Percentiles rank a stretch among this genome's conserved stretches.
These are phyloP conservation scores for Styela clava DNA, from an alignment of 23 tunicate species.

Conservation along the genomic window DNA sequence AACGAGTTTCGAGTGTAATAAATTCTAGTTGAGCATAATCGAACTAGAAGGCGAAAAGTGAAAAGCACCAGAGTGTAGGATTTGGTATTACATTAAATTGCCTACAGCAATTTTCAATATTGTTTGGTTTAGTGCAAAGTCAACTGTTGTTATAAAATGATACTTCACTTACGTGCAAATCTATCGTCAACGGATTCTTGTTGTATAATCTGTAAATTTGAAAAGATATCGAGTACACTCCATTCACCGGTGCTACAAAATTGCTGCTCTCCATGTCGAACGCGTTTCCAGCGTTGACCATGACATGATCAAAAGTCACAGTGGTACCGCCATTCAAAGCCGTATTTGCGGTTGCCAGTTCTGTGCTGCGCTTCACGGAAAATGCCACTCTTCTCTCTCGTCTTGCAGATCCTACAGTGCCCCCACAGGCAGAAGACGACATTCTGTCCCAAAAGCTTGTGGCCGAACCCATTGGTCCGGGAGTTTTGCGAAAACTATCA, in stretches of 20 bases:
- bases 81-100: too few relatives aligned
- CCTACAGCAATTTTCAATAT: too few relatives aligned
- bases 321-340: not conserved
- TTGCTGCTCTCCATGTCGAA: constrained; percentile 30
- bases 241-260: constrained; percentile 36
- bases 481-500: not conserved
- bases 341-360: not conserved
- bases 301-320: constrained; percentile 34
- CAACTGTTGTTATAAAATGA: too few relatives aligned
- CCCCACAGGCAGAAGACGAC: not conserved
- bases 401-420: not conserved
- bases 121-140: too few relatives aligned
- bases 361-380: not conserved
- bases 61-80: too few relatives aligned
- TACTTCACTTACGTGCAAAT: constrained; percentile 53
- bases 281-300: constrained; percentile 44
- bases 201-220: constrained; percentile 44
- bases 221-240: constrained; percentile 43
- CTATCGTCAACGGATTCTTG: constrained; percentile 36
- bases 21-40: too few relatives aligned
- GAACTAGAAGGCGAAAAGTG: too few relatives aligned
- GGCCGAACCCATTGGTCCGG: not conserved
- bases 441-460: not conserved
- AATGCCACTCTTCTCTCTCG: not conserved
- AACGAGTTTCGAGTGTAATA: too few relatives aligned